phyloP scores from a whole-genome alignment of 2,888 invertebrate genomes.

The Spisula solida region DNA sequence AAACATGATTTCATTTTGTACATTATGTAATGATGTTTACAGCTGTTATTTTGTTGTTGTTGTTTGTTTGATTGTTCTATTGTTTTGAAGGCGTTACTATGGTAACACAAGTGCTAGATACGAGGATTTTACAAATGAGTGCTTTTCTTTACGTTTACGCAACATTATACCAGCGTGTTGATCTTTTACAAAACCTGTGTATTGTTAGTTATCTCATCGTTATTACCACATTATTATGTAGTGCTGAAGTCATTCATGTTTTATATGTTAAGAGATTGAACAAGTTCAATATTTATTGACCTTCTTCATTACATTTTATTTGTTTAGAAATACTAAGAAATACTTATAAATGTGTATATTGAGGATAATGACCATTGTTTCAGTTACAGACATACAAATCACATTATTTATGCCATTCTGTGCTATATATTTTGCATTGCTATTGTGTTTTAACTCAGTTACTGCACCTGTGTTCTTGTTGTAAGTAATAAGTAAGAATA shows the following conservation, averaged over 20 bases:
- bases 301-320: not conserved
- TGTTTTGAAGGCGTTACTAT: not conserved
- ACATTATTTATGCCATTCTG: not conserved
- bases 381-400: not conserved
- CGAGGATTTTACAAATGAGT: not conserved
- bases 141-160: conserved; percentile 16
- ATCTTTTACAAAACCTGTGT: not conserved
- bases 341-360: not conserved
- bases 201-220: not conserved
- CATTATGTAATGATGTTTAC: conserved; percentile 5
- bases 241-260: not conserved
- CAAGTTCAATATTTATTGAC: not conserved
- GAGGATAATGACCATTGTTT: not conserved
- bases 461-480: not conserved
- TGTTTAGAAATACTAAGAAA: not conserved
- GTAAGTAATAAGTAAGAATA: no score
- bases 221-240: not conserved
- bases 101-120: not conserved
- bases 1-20: not conserved
- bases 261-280: not conserved
- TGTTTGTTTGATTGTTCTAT: not conserved
- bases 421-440: not conserved
- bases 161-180: not conserved
- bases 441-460: not conserved
- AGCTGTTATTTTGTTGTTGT: conserved; percentile 20